A percentile compares a stretch with the other conserved stretches of the same genome.
phyloP scores from a whole-genome alignment of 2,888 invertebrate genomes.

The Xanthorhoe designata region DNA sequence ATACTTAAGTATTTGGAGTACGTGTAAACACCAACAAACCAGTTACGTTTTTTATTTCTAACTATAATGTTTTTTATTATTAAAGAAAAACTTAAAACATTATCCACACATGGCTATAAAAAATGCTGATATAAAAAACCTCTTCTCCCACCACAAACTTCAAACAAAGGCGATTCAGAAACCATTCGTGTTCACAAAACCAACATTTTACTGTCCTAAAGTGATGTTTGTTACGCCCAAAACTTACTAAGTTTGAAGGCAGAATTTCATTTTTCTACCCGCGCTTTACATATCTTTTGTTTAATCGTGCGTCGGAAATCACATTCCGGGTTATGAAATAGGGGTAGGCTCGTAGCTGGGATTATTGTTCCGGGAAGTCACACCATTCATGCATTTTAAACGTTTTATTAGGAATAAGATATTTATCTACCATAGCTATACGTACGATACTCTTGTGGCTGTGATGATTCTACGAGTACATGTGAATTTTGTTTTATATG shows the following conservation, averaged over 20 bases:
- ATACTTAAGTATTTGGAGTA: too few relatives aligned
- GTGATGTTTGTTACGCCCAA: slow-evolving; percentile 37
- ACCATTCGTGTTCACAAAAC: slow-evolving; percentile 37
- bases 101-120: slow-evolving; percentile 23
- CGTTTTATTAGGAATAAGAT: not conserved
- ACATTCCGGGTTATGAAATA: slow-evolving; percentile 61
- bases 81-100: slow-evolving; percentile 13
- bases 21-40: not conserved
- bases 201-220: slow-evolving; percentile 35
- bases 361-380: slow-evolving; percentile 1
- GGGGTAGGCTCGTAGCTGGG: slow-evolving; percentile 37
- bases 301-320: slow-evolving; percentile 65
- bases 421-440: not conserved
- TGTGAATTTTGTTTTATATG: too few relatives aligned
- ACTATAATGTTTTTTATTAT: not conserved
- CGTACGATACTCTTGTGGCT: too few relatives aligned
- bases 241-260: slow-evolving; percentile 32
- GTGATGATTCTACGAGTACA: too few relatives aligned
- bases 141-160: slow-evolving; percentile 26
- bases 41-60: not conserved
- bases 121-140: too few relatives aligned
- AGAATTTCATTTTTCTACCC: slow-evolving; percentile 42
- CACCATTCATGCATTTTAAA: slow-evolving; percentile 2
- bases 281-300: slow-evolving; percentile 51
- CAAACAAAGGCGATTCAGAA: slow-evolving; percentile 34